Evolutionary conservation across 2,888 invertebrate genomes (phyloP).

Genomic region (Anoncus sp.): DNA sequence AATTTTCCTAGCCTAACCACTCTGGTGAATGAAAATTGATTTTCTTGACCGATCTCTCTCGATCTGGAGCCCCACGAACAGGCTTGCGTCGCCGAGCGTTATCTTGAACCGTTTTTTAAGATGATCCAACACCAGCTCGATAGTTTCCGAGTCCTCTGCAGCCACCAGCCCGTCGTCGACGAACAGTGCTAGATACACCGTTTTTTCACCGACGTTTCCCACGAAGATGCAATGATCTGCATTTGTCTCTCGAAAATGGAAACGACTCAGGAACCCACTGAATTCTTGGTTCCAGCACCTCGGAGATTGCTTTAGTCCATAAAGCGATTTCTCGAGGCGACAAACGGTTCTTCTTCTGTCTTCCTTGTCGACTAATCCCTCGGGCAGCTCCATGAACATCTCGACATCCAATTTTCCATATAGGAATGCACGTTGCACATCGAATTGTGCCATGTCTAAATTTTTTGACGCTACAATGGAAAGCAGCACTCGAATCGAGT

Average conservation of each 20-base stretch:
- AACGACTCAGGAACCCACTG: constrained; percentile 1
- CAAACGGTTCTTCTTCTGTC: neutral
- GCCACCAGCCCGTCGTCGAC: constrained; percentile 9
- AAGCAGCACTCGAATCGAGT: neutral
- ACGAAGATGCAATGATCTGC: neutral
- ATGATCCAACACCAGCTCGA: neutral
- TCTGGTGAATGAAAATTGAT: constrained; percentile 1
- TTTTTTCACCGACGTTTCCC: neutral
- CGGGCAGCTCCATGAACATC: constrained; percentile 1
- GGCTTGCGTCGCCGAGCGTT: neutral
- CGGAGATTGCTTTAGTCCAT: constrained; percentile 7
- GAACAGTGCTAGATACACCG: constrained; percentile 11
- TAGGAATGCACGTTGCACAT: neutral
- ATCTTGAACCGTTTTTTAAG: neutral
- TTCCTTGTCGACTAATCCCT: neutral
- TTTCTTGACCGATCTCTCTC: neutral
- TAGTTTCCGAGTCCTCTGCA: neutral
- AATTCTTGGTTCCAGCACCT: constrained; percentile 14
- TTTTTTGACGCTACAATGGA: neutral
- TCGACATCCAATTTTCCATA: neutral
- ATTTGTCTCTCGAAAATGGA: neutral
- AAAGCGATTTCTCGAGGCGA: neutral
- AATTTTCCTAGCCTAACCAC: neutral
- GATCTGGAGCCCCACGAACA: constrained; percentile 2
- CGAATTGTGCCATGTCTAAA: neutral